Conservation (phyloP, 2,888 invertebrate species). For the Margaritifera margaritifera region DNA sequence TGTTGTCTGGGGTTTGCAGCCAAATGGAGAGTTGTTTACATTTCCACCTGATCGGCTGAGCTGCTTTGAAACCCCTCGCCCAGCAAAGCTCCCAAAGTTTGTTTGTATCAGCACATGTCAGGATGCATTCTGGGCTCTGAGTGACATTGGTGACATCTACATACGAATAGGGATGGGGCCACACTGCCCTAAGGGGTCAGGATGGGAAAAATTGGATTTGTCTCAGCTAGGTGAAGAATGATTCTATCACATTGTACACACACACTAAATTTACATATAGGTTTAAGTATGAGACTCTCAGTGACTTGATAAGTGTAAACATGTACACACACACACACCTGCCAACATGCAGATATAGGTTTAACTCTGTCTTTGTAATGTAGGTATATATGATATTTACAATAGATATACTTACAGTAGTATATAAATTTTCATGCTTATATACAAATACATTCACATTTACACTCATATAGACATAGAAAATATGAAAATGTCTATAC, state of each 20-base stretch:
- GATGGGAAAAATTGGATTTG: conserved; percentile 74
- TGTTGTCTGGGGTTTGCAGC: conserved; percentile 72
- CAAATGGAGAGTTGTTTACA: conserved; percentile 71
- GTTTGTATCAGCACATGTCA: conserved; percentile 70
- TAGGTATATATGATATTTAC: too few species aligned
- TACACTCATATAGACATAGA: background rate
- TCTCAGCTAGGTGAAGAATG: conserved; percentile 71
- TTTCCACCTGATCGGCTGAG: conserved; percentile 59
- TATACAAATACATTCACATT: background rate
- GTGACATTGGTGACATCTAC: conserved; percentile 72
- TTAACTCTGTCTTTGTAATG: too few species aligned
- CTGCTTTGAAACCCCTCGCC: conserved; percentile 41
- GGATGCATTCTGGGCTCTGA: conserved; percentile 75
- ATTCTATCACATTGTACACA: background rate
- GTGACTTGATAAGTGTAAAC: too few species aligned
- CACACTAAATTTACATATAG: too few species aligned
- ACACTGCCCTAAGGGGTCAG: conserved; percentile 70
- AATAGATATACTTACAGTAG: background rate
- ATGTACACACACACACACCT: too few species aligned
- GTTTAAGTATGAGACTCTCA: too few species aligned
- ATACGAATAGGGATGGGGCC: conserved; percentile 73
- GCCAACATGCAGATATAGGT: too few species aligned
- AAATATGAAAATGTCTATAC: too few species aligned
- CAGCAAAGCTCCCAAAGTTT: conserved; percentile 34
- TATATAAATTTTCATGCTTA: background rate